phyloP scores from a whole-genome alignment of 2,113 vertebrate genomes.

The Hemiprocne comata region DNA sequence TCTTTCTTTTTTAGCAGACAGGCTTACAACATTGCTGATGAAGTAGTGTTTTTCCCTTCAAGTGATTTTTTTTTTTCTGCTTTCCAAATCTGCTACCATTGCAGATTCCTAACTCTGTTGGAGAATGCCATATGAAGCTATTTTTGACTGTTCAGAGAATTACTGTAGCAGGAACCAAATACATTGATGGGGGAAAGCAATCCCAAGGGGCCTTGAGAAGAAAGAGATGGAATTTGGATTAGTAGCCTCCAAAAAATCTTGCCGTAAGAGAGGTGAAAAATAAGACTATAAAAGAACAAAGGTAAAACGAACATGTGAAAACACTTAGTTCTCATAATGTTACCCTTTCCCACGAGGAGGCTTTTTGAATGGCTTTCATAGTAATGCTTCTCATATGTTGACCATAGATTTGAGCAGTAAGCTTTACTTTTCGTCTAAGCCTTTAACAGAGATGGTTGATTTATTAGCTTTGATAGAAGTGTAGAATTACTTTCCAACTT shows the following conservation, averaged over 20 bases:
- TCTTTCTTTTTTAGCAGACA: neutral
- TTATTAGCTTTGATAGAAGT: constrained; percentile 36
- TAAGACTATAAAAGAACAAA: constrained; percentile 66
- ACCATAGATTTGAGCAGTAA: constrained; percentile 31
- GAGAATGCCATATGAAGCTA: neutral
- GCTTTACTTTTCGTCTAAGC: constrained; percentile 31
- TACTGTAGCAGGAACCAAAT: constrained; percentile 24
- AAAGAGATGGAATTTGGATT: constrained; percentile 56
- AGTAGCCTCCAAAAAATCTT: constrained; percentile 21
- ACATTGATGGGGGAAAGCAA: neutral
- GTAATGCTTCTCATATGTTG: constrained; percentile 69
- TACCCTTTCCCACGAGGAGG: constrained; percentile 57
- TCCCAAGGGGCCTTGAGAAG: constrained; percentile 24
- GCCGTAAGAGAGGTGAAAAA: constrained; percentile 13
- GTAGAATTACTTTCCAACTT: constrained; percentile 47
- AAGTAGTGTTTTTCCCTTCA: neutral
- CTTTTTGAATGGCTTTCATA: constrained; percentile 48
- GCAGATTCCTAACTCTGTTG: neutral
- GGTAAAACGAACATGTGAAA: constrained; percentile 67
- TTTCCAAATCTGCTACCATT: neutral
- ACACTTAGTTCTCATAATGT: constrained; percentile 67
- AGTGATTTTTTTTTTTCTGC: neutral
- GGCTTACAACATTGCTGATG: neutral
- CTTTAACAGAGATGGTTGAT: constrained; percentile 55
- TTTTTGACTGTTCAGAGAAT: constrained; percentile 18